These are phyloP conservation scores for Catalaphyllia jardinei DNA, from an alignment of 64 coral and sea anemone species.

Conservation along the genomic window DNA sequence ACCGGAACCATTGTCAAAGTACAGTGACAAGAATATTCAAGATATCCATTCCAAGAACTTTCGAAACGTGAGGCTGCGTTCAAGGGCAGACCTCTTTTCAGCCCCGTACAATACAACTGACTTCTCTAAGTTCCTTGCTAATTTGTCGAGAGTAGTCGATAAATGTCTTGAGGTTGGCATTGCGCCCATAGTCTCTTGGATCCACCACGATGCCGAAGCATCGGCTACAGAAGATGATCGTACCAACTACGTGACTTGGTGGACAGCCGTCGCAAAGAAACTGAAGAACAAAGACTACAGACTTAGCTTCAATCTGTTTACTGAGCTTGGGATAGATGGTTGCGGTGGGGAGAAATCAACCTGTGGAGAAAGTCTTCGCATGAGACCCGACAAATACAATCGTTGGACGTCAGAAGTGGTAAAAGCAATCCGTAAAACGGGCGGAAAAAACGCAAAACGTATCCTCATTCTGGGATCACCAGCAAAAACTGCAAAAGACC, in stretches of 20 bases:
- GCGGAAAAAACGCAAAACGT: conserved; percentile 19
- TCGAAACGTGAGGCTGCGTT: conserved; percentile 60
- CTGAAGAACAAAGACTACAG: conserved; percentile 43
- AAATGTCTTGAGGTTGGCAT: conserved; percentile 8
- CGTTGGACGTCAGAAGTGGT: conserved; percentile 16
- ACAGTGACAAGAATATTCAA: conserved; percentile 40
- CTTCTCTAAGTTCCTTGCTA: conserved; percentile 45
- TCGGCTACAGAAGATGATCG: conserved; percentile 13
- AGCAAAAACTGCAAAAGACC: conserved; percentile 32
- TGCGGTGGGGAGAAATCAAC: not conserved
- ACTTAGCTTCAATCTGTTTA: conserved; percentile 63
- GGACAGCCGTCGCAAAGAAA: conserved; percentile 29
- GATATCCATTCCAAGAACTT: conserved; percentile 43
- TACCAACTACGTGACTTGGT: not conserved
- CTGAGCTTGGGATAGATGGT: conserved; percentile 40
- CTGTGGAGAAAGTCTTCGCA: conserved; percentile 29
- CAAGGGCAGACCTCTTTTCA: conserved; percentile 40
- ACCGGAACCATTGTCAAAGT: conserved; percentile 33
- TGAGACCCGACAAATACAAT: conserved; percentile 36
- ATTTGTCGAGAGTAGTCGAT: conserved; percentile 51
- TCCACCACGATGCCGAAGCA: conserved; percentile 38
- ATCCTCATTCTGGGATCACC: conserved; percentile 43
- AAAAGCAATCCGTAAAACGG: not conserved
- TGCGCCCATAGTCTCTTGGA: conserved; percentile 48
- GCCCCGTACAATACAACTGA: not conserved